Evolutionary conservation across 1,140 invertebrate genomes (phyloP).

Genomic region (Aphaenogaster ashmeadi): DNA sequence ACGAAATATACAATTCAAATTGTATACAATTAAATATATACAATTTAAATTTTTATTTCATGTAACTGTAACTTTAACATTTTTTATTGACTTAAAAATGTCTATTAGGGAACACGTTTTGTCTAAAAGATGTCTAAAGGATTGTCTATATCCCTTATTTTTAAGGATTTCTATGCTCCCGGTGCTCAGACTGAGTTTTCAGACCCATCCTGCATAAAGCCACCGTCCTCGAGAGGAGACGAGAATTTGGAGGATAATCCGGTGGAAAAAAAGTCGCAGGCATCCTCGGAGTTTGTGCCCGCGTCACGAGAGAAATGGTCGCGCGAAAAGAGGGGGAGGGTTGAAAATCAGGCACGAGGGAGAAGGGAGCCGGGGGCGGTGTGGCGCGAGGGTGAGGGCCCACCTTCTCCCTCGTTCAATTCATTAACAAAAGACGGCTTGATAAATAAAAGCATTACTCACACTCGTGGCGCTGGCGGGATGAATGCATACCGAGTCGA

Average conservation of each 20-base stretch:
- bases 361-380: not conserved
- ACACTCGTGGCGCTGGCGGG: slow-evolving; percentile 81
- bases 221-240: not conserved
- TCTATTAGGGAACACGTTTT: not conserved
- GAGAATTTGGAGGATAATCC: slow-evolving; percentile 52
- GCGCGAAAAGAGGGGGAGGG: slow-evolving; percentile 22
- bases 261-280: not conserved
- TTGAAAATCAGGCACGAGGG: slow-evolving; percentile 45
- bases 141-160: not conserved
- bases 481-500: slow-evolving; percentile 85
- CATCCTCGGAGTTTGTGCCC: not conserved
- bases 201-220: not conserved
- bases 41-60: slow-evolving; percentile 1
- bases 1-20: not conserved
- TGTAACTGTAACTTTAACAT: not conserved
- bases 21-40: not conserved
- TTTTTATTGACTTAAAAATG: not conserved
- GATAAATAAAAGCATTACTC: slow-evolving; percentile 86
- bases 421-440: slow-evolving; percentile 84
- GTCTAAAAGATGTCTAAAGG: not conserved
- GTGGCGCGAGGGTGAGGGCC: slow-evolving; percentile 48
- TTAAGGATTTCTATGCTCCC: not conserved
- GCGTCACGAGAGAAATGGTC: slow-evolving; percentile 54
- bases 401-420: slow-evolving; percentile 75
- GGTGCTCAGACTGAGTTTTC: not conserved